A percentile compares a stretch with the other conserved stretches of the same genome.
phyloP scores from a whole-genome alignment of 2,888 invertebrate species.

The Spilarctia lutea region DNA sequence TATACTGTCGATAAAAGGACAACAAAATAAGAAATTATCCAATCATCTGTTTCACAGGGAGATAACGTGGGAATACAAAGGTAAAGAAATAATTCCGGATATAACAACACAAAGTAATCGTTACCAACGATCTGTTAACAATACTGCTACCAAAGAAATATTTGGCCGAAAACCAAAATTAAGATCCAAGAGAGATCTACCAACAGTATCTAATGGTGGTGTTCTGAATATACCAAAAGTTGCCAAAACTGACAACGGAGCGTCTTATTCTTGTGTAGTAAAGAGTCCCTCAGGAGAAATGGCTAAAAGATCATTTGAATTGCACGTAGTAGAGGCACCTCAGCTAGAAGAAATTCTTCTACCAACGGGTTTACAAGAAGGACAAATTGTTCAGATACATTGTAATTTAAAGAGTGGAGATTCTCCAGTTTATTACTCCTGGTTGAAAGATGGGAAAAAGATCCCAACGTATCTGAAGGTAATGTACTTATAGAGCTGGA shows the following conservation, averaged over 20 bases:
- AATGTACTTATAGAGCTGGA: neutral
- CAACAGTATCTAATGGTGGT: constrained; percentile 76
- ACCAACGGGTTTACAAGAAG: constrained; percentile 92
- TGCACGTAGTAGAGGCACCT: constrained; percentile 91
- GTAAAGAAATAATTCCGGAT: constrained; percentile 77
- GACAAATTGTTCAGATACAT: constrained; percentile 94
- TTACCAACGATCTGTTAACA: constrained; percentile 70
- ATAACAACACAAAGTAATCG: constrained; percentile 64
- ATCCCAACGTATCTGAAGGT: constrained; percentile 88
- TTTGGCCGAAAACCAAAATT: constrained; percentile 82
- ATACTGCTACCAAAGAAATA: constrained; percentile 76
- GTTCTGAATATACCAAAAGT: constrained; percentile 87
- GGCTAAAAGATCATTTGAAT: constrained; percentile 90
- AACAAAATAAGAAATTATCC: neutral
- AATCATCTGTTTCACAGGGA: constrained; percentile 66
- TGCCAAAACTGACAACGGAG: constrained; percentile 89
- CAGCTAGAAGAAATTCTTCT: constrained; percentile 94
- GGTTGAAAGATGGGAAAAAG: constrained; percentile 89
- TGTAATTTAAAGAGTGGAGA: constrained; percentile 92
- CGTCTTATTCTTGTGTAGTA: constrained; percentile 92
- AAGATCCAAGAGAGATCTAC: constrained; percentile 74
- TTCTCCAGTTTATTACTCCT: constrained; percentile 90
- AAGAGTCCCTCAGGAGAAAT: constrained; percentile 91
- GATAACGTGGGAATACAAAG: constrained; percentile 83
- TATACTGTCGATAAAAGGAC: neutral